These are phyloP conservation scores for Diabrotica virgifera DNA, from an alignment of 1,140 invertebrate genomes.

Conservation along the genomic window DNA sequence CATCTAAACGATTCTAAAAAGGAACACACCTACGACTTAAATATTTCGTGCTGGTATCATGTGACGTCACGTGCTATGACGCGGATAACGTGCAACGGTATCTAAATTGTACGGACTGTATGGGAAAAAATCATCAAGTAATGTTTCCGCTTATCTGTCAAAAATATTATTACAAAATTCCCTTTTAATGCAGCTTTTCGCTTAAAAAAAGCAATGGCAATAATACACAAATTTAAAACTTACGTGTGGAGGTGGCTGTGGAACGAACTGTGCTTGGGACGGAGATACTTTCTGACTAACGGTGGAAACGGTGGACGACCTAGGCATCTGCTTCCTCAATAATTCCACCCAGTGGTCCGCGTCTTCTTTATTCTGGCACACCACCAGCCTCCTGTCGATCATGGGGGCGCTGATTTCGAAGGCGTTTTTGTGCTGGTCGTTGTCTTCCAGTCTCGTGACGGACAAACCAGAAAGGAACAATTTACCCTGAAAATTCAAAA, in stretches of 20 bases:
- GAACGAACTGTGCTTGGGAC: slow-evolving; percentile 48
- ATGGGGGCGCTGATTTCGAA: slow-evolving; percentile 91
- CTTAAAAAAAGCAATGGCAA: no score
- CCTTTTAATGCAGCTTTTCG: no score
- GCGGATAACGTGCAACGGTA: no score
- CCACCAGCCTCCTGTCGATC: slow-evolving; percentile 84
- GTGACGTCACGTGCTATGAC: no score
- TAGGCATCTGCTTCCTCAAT: slow-evolving; percentile 58
- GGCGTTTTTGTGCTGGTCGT: slow-evolving; percentile 77
- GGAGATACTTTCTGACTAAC: slow-evolving; percentile 43
- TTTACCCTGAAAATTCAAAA: slow-evolving; percentile 69
- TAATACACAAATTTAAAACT: slow-evolving; percentile 41
- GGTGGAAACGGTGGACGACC: slow-evolving; percentile 43
- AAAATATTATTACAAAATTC: no score
- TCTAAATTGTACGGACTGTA: no score
- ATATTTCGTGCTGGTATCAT: no score
- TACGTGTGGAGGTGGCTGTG: slow-evolving; percentile 55
- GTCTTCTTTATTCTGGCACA: slow-evolving; percentile 81
- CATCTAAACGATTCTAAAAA: no score
- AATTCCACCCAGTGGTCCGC: slow-evolving; percentile 84
- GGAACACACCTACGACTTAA: no score
- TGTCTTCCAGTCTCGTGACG: slow-evolving; percentile 74
- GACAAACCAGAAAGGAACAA: slow-evolving; percentile 81
- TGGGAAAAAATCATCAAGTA: no score
- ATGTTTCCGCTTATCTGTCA: no score